Evolutionary conservation across 1,140 invertebrate species (phyloP).

Genomic region (Drosophila repleta): DNA sequence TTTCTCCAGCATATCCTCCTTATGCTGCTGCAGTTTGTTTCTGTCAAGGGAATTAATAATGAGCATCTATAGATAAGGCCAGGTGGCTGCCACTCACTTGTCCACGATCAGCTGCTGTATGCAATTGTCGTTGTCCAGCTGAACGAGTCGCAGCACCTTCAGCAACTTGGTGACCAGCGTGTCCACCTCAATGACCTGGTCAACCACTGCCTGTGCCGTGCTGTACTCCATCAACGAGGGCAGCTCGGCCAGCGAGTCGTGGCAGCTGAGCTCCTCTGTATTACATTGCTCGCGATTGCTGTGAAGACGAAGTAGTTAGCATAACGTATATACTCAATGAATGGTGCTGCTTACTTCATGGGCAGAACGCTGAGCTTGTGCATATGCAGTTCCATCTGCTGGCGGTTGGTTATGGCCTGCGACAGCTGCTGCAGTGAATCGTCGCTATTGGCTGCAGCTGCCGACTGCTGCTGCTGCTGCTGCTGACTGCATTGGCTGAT

Average conservation of each 20-base stretch:
- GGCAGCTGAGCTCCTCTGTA: constrained; percentile 80
- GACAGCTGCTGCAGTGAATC: constrained; percentile 88
- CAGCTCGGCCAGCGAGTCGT: constrained; percentile 83
- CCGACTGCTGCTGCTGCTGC: constrained; percentile 20
- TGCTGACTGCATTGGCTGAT: constrained; percentile 68
- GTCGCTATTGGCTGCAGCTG: constrained; percentile 81
- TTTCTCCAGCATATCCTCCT: constrained; percentile 84
- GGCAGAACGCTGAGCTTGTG: constrained; percentile 65
- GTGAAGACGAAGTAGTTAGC: background rate
- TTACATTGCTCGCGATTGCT: constrained; percentile 74
- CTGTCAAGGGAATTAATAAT: constrained; percentile 28
- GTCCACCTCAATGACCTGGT: constrained; percentile 91
- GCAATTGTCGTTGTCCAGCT: constrained; percentile 88
- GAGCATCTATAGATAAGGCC: too few relatives aligned
- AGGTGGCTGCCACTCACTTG: constrained; percentile 71
- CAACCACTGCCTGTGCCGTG: constrained; percentile 86
- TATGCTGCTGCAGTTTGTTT: constrained; percentile 83
- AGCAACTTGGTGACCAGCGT: constrained; percentile 90
- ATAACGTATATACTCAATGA: background rate
- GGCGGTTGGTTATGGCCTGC: constrained; percentile 87
- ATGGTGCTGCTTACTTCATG: constrained; percentile 53
- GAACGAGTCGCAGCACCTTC: constrained; percentile 89
- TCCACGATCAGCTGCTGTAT: constrained; percentile 86
- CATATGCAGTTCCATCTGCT: constrained; percentile 84
- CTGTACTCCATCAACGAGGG: constrained; percentile 83